Conservation (phyloP, 2,888 invertebrate genomes). For the Cremastinae sp. region DNA sequence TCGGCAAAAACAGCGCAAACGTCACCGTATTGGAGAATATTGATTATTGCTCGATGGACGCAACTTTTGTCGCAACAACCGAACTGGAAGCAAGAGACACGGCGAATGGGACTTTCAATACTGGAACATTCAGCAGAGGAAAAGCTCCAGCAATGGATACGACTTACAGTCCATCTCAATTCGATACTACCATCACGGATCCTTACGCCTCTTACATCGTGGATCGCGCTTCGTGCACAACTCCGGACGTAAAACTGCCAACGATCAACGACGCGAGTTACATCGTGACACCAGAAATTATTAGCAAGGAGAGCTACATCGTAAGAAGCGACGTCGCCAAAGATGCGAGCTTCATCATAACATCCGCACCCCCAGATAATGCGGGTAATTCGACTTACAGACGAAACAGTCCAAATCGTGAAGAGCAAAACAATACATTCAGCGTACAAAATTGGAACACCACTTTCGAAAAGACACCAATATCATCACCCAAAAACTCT, state of each 20-base stretch:
- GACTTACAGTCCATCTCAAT: slow-evolving; percentile 35
- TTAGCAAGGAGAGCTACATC: slow-evolving; percentile 7
- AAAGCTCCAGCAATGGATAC: slow-evolving; percentile 30
- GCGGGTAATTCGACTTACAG: slow-evolving; percentile 16
- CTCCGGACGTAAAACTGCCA: neutral
- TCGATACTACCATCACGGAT: slow-evolving; percentile 40
- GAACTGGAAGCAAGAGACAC: slow-evolving; percentile 2
- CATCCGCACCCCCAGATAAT: neutral
- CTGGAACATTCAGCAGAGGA: neutral
- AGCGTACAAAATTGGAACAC: slow-evolving; percentile 29
- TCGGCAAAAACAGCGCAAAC: slow-evolving; percentile 43
- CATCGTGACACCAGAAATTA: slow-evolving; percentile 14
- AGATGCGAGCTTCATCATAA: slow-evolving; percentile 39
- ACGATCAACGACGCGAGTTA: slow-evolving; percentile 40
- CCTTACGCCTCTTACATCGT: slow-evolving; percentile 58
- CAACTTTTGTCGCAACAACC: slow-evolving; percentile 32
- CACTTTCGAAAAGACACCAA: slow-evolving; percentile 34
- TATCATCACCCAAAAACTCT: slow-evolving; percentile 7
- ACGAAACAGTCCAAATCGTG: neutral
- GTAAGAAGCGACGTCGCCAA: slow-evolving; percentile 4
- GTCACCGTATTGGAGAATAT: slow-evolving; percentile 55
- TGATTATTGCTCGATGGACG: slow-evolving; percentile 31
- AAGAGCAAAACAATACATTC: slow-evolving; percentile 44
- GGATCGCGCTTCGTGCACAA: slow-evolving; percentile 12
- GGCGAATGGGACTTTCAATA: slow-evolving; percentile 39